Evolutionary conservation across 1,140 invertebrate species (phyloP).

Genomic region (Caenorhabditis brenneri): DNA sequence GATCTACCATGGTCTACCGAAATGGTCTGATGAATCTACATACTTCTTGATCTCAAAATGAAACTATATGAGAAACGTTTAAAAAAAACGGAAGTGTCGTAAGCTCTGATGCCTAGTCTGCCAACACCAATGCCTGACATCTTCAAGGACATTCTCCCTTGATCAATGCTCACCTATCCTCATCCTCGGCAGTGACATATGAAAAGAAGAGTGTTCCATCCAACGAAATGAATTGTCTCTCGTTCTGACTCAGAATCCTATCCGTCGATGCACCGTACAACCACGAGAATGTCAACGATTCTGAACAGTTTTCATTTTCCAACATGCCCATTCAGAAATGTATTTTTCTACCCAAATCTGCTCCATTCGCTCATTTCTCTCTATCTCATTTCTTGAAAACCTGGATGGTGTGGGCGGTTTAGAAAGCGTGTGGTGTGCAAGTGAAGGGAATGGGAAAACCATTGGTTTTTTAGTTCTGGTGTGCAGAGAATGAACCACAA

Average conservation of each 20-base stretch:
- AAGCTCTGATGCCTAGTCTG: too few species aligned
- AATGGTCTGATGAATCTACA: too few species aligned
- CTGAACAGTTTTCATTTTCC: neutral
- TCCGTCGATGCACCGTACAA: slow-evolving; percentile 43
- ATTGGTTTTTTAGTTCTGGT: too few species aligned
- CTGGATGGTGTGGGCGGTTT: too few species aligned
- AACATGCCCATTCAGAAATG: neutral
- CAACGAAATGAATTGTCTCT: slow-evolving; percentile 48
- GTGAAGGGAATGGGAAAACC: too few species aligned
- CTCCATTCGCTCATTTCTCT: slow-evolving; percentile 1
- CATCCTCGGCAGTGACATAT: slow-evolving; percentile 42
- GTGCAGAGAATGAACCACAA: slow-evolving; percentile 1
- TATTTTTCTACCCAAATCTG: neutral
- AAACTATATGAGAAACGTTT: too few species aligned
- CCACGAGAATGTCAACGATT: slow-evolving; percentile 51
- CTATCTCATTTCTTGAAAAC: neutral
- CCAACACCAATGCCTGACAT: too few species aligned
- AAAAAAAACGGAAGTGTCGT: too few species aligned
- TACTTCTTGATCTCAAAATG: too few species aligned
- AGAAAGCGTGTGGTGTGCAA: too few species aligned
- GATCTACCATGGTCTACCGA: too few species aligned
- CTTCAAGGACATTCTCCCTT: too few species aligned
- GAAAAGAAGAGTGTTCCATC: slow-evolving; percentile 54
- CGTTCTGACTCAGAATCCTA: slow-evolving; percentile 35
- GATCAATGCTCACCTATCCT: slow-evolving; percentile 46